Base-by-base conservation (phyloP, 2,797 vertebrate genomes). In the Nannoperca obscura region DNA sequence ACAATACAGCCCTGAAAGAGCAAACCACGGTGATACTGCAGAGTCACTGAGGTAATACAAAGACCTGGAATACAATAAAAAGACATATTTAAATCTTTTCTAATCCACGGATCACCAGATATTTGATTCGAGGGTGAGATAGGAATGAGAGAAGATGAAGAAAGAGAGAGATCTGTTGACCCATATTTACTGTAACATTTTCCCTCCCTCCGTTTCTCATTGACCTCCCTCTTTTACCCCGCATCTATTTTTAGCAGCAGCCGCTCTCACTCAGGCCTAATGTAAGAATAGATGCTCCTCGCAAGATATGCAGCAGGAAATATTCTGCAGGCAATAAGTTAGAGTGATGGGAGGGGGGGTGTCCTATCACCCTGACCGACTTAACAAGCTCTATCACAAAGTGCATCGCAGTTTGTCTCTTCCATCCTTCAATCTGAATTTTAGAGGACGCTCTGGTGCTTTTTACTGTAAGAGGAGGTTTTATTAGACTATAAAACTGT, bases 151-250 rank as follows among this genome's bases (percentile, higher is more conserved):
- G 61, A 58, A 17, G 50, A 67, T 50, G 61, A 69, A 66, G 36
- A 38, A 13, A 12, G 14, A 19, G 46, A 36, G 40, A 24, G 75
- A 88, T 82, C 82, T 80, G 81, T 85, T 94, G 93, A 93, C 92
- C 91, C 90, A 94, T 92, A 94, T 93, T 91, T 92, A 94, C 93
- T 91, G 91, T 89, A 88, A 86, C 79, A 64, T 83, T 85, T 88
- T 49, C 72, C 74, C 84, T 77, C 84, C 78, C 77, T 85, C 83
- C 22, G 2, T 81, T 80, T 85, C 77, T 85, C 78, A 76, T 78
- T 90, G 89, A 91, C 90, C 91, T 89, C 90, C 77, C 75, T 88
- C 79, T 89, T 82, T 90, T 85, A 84, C 86, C 88, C 89, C 89
- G 11, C 38, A 52, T 88, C 92, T 95, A 94, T 93, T 94, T 94